Base-by-base conservation (phyloP, 1,140 invertebrate genomes). In the Scylla paramamosain region DNA sequence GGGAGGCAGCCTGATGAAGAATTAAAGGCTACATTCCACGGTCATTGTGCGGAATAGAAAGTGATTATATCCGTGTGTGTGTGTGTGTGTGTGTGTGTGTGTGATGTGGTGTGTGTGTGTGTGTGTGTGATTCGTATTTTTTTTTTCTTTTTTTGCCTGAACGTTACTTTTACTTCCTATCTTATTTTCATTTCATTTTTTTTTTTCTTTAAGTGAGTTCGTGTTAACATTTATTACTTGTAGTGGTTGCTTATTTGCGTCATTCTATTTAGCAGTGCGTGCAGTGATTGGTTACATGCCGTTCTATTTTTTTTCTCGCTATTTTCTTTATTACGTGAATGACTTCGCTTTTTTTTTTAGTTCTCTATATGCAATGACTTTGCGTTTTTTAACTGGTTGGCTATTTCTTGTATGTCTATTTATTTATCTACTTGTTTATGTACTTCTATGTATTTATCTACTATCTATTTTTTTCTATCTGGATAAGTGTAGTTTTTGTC, bases 61-160 rank as follows among this genome's bases (percentile, higher is more conserved):
- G 67, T 77, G 67, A 77, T 77, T 77, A 77, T 77, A 7, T 20
- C 10, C 4, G n/a, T 48, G 31, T 89, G 31, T 45, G 14, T 87
- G 29, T 87, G 39, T 48, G 39, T 48, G 88, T 90, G 32, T 77
- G 67, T 90, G 88, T 48, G 48, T 52, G 88, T 90, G 88, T 90
- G 86, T 88, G 31, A 32, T 39, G n/a, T 39, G 46, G 88, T 90
- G 32, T 77, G 67, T 90, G 88, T 48, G 88, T 48, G 45, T 90
- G 48, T 90, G 88, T 32, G 14, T 88, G 31, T 32, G 1, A 2
- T 25, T 46, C 25, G 4, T 7, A 84, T 4, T 25, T 32, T n/a
- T n/a, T 46, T 86, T 28, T 12, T n/a, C 20, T 46, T 25, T 88
- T 88, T 88, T 59, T 59, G 10, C 16, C 52, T 59, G 12, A 12